phyloP scores from a whole-genome alignment of 1,140 invertebrate genomes.

The Homalodisca vitripennis region DNA sequence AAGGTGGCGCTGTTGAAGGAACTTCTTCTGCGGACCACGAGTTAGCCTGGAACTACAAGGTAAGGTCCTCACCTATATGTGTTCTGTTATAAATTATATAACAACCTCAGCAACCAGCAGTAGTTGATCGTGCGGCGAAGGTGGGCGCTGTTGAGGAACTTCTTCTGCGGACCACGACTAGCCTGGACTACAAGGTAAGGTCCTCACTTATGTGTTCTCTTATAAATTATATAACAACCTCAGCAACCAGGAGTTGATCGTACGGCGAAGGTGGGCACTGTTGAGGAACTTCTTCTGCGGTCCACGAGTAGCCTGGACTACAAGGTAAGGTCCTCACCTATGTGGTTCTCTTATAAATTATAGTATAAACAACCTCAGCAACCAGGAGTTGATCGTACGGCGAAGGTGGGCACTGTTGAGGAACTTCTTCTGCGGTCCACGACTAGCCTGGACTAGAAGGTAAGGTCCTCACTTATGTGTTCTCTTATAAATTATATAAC shows the following conservation, averaged over 20 bases:
- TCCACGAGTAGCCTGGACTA: slow-evolving; percentile 58
- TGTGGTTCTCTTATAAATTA: no score
- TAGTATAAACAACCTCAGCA: no score
- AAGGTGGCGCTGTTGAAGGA: no score
- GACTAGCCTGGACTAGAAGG: slow-evolving; percentile 58
- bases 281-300: slow-evolving; percentile 55
- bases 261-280: slow-evolving; percentile 56
- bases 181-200: slow-evolving; percentile 56
- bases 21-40: no score
- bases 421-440: slow-evolving; percentile 55
- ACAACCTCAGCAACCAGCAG: slow-evolving; percentile 50
- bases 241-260: slow-evolving; percentile 51
- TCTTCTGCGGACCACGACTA: slow-evolving; percentile 57
- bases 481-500: no score
- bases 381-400: slow-evolving; percentile 51
- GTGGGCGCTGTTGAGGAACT: slow-evolving; percentile 56
- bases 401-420: slow-evolving; percentile 57
- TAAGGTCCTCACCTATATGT: no score
- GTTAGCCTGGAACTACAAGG: no score
- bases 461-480: no score
- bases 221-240: slow-evolving; percentile 53
- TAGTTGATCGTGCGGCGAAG: slow-evolving; percentile 51
- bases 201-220: no score
- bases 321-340: slow-evolving; percentile 47
- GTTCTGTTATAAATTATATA: no score